Conservation (phyloP, 1,140 invertebrate genomes). For the Centruroides vittatus region DNA sequence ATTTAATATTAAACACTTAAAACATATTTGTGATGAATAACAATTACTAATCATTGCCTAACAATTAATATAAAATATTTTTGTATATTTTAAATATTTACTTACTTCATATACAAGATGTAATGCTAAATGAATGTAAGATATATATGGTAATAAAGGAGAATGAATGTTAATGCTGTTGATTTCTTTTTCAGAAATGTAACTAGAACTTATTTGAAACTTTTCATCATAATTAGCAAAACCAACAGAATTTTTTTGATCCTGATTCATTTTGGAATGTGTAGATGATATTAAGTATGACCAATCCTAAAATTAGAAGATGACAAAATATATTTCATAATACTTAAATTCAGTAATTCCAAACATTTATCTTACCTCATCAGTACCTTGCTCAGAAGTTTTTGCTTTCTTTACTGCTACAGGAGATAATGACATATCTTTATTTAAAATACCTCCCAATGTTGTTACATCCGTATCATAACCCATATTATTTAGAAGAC, state of each 20-base stretch:
- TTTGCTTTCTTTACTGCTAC: conserved; percentile 16
- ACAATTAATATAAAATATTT: too few species aligned
- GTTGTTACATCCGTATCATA: conserved; percentile 51
- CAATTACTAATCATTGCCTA: too few species aligned
- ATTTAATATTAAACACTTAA: too few species aligned
- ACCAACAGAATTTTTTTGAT: not conserved
- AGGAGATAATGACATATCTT: conserved; percentile 1
- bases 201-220: conserved; percentile 12
- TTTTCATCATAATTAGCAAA: not conserved
- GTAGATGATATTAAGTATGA: not conserved
- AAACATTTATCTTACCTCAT: conserved; percentile 14
- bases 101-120: conserved; percentile 71
- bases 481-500: conserved; percentile 42
- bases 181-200: not conserved
- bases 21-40: too few species aligned
- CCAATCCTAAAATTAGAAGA: conserved; percentile 2
- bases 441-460: conserved; percentile 22
- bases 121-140: conserved; percentile 58
- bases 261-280: not conserved
- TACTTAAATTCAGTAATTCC: not conserved
- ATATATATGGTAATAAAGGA: conserved; percentile 54
- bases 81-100: not conserved
- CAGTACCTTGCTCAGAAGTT: conserved; percentile 23
- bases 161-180: conserved; percentile 43
- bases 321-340: not conserved